Base-by-base conservation (phyloP, 2,888 invertebrate genomes). In the Idaea biselata region DNA sequence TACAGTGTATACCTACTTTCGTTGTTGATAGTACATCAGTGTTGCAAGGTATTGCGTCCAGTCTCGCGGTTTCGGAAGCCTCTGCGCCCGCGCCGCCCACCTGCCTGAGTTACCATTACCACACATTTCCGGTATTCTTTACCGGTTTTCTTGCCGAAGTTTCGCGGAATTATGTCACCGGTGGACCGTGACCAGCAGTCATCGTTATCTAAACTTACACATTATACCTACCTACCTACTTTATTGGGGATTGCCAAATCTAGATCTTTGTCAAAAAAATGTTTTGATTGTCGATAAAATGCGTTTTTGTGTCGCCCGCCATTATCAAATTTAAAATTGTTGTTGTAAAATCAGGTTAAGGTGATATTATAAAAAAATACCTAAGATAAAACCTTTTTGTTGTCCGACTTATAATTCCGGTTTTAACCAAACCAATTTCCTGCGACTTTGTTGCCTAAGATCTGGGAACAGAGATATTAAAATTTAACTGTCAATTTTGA, bases 121-220 rank as follows among this genome's bases (percentile, higher is more conserved):
- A 81, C 86, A 86, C 76, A 71, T 82, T 89, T 89, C 91, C 91
- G 89, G 83, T 81, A 70, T 77, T 74, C 80, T 78, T 79, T 83
- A 84, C 83, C 82, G 85, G 83, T 83, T 82, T 76, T 78, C 74
- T 73, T 75, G 74, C 69, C 67, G 70, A 63, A 72, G 76, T 80
- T 78, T 79, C 80, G 73, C 71, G 69, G 61, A 80, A 83, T 82
- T 85, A 82, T 83, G 82, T 82, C 84, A 84, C 73, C 75, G 70
- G 70, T 72, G 67, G 69, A 74, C 67, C 62, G 67, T 69, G 64
- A 68, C 67, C 62, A 59, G 70, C 69, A 61, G 62, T 65, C 64
- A 55, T 62, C 62, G 63, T 63, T 57, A 65, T 66, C 56, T 56
- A 17, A 44, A 44, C 44, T 44, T 44, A 44, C 11, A 14, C 44